Conservation (phyloP, 2,888 invertebrate genomes). For the Mycalesis mineus region DNA sequence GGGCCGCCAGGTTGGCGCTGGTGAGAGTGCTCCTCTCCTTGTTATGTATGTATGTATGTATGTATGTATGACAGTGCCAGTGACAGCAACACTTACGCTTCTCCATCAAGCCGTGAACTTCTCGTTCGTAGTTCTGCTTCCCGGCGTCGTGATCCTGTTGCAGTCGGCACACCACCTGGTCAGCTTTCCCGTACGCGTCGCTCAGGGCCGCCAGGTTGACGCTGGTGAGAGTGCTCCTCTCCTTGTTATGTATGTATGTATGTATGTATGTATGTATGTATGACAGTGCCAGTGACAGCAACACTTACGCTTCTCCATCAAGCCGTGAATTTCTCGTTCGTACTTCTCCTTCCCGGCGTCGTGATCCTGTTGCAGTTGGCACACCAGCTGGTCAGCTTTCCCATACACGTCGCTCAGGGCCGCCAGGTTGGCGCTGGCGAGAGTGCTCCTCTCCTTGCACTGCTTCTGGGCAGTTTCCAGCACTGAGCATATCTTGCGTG, state of each 20-base stretch:
- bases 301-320: slow-evolving; percentile 40
- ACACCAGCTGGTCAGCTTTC: slow-evolving; percentile 37
- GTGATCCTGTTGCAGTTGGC: slow-evolving; percentile 34
- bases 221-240: too few species aligned
- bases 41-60: too few species aligned
- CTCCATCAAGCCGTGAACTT: not conserved
- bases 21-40: too few species aligned
- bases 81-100: not conserved
- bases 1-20: too few species aligned
- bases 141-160: too few species aligned
- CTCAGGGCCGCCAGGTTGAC: too few species aligned
- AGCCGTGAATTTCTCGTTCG: slow-evolving; percentile 25
- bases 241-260: too few species aligned
- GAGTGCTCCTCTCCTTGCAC: slow-evolving; percentile 39
- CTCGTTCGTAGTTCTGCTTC: not conserved
- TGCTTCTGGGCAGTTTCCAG: slow-evolving; percentile 46
- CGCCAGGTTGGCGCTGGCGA: slow-evolving; percentile 49
- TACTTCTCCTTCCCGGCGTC: slow-evolving; percentile 30
- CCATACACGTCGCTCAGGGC: slow-evolving; percentile 49
- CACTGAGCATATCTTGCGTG: slow-evolving; percentile 55
- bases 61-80: too few species aligned
- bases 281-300: too few species aligned
- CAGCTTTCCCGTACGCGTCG: too few species aligned
- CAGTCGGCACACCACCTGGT: too few species aligned
- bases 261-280: too few species aligned